phyloP scores from a whole-genome alignment of 2,113 vertebrate genomes.

The Vimba vimba region DNA sequence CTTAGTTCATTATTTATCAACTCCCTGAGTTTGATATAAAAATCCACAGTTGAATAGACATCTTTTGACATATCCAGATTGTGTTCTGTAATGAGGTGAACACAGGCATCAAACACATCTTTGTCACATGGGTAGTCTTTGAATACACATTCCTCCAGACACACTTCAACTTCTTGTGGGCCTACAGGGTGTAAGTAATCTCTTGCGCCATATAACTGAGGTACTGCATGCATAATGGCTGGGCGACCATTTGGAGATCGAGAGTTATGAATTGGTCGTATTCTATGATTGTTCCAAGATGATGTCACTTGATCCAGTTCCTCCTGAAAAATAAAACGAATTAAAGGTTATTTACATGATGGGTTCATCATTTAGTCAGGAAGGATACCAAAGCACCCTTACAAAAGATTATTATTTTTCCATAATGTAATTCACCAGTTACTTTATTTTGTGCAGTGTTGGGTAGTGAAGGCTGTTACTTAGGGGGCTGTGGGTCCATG shows the following conservation, averaged over 20 bases:
- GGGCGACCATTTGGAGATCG: constrained; percentile 14
- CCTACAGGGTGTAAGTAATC: not conserved
- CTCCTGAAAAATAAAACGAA: not conserved
- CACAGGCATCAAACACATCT: not conserved
- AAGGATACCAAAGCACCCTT: not conserved
- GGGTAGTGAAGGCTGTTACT: no score
- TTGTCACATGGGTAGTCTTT: constrained; percentile 31
- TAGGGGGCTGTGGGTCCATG: no score
- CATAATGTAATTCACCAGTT: no score
- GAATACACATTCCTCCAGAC: constrained; percentile 24
- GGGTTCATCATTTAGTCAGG: not conserved
- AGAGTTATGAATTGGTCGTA: not conserved
- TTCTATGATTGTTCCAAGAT: constrained; percentile 2
- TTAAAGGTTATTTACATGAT: no score
- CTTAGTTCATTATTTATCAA: constrained; percentile 8
- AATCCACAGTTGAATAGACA: constrained; percentile 11
- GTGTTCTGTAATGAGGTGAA: not conserved
- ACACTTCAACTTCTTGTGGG: not conserved
- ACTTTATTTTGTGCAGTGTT: not conserved
- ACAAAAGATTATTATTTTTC: no score
- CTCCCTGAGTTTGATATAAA: not conserved
- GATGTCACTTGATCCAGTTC: constrained; percentile 14
- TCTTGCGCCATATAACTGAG: constrained; percentile 1
- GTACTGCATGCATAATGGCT: not conserved
- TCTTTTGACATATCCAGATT: constrained; percentile 5